Conservation (phyloP, 2,113 vertebrate genomes). For the Nothoprocta pentlandii region DNA sequence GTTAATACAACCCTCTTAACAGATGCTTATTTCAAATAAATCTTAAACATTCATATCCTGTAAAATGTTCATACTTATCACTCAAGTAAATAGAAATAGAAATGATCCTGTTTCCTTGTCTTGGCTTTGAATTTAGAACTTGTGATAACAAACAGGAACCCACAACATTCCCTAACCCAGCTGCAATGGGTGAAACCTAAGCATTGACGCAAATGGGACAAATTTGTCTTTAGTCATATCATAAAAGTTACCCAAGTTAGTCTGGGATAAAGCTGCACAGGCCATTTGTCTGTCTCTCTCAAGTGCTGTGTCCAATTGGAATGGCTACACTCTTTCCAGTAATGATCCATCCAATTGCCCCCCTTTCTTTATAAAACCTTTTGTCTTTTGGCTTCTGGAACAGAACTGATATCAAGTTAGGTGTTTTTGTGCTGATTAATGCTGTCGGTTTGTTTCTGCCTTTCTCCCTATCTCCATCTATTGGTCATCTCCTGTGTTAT, state of each 20-base stretch:
- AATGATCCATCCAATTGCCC: background rate
- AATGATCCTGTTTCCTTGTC: background rate
- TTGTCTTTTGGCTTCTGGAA: background rate
- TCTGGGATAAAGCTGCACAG: background rate
- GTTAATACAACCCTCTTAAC: rapidly evolving
- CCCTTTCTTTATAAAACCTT: background rate
- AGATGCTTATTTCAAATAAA: background rate
- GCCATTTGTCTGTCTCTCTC: too few relatives aligned
- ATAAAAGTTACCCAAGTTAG: background rate
- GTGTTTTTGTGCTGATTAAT: background rate
- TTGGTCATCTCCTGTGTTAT: background rate
- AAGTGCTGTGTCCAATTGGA: background rate
- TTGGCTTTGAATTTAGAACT: background rate
- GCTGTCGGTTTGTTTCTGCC: background rate
- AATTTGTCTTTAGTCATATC: background rate
- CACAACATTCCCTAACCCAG: background rate
- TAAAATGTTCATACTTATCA: rapidly evolving
- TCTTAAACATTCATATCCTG: background rate
- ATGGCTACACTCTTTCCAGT: background rate
- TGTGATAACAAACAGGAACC: too few relatives aligned
- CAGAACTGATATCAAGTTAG: background rate
- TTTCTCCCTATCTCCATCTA: background rate
- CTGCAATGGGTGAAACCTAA: background rate
- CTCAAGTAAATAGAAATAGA: background rate
- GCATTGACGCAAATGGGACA: background rate